These are phyloP conservation scores for Epinephelus moara DNA, from an alignment of 2,113 vertebrate genomes.

Conservation along the genomic window DNA sequence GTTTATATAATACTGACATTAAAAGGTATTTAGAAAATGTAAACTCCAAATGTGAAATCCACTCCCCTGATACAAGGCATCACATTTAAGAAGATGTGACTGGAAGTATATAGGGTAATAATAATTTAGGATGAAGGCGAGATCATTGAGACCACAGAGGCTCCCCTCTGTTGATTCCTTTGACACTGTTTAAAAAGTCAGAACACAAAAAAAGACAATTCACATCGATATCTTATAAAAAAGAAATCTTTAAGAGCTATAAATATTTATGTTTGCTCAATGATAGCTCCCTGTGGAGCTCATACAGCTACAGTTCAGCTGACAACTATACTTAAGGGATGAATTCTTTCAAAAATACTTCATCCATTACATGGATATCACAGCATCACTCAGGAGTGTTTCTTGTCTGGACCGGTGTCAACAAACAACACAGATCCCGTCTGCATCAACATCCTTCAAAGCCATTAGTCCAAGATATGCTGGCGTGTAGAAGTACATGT, in stretches of 20 bases:
- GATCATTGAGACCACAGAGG: not conserved
- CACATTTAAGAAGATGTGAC: slow-evolving; percentile 25
- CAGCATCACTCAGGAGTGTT: slow-evolving; percentile 1
- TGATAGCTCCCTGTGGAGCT: not conserved
- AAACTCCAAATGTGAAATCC: slow-evolving; percentile 17
- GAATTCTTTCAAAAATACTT: not conserved
- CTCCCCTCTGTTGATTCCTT: not conserved
- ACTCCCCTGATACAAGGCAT: not conserved
- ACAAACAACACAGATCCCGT: slow-evolving; percentile 21
- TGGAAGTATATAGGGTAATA: slow-evolving; percentile 3
- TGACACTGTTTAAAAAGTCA: slow-evolving; percentile 11
- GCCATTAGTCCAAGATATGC: slow-evolving; percentile 34
- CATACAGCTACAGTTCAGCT: not conserved
- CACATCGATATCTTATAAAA: not conserved
- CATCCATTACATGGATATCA: not conserved
- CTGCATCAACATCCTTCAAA: slow-evolving; percentile 40
- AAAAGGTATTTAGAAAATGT: slow-evolving; percentile 38
- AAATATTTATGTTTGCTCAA: slow-evolving; percentile 9
- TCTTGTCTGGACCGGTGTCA: not conserved
- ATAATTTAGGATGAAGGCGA: not conserved
- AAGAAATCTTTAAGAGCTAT: not conserved
- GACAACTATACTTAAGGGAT: not conserved
- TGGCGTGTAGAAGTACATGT: slow-evolving; percentile 18
- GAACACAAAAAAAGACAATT: not conserved
- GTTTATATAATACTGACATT: slow-evolving; percentile 32